Base-by-base conservation (phyloP, 1,140 invertebrate genomes). In the Tetragnatha versicolor region DNA sequence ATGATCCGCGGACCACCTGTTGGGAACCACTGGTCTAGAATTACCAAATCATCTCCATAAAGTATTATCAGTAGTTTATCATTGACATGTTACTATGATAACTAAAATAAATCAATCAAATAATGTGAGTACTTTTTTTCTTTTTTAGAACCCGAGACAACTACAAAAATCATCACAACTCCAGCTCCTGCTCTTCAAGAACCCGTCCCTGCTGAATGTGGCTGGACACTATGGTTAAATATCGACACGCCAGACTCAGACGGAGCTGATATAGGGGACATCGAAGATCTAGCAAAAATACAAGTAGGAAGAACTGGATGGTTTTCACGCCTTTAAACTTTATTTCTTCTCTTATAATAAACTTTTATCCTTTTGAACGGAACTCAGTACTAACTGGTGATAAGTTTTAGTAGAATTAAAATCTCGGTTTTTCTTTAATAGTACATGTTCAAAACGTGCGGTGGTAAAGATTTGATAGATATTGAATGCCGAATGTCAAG, bases 211-310 rank as follows among this genome's bases (percentile, higher is more conserved):
- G 35, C 69, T 3, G 77, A 82, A 63, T 79, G 80, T 58, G 82
- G 83, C 0, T 85, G 84, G 84, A 85, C 84, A 0, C 75, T 80
- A 1, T 85, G 84, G 81, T 27, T 81, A 14, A 82, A 82, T 29
- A 77, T 60, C 3, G 81, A 82, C 25, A 55, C 47, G 17, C 81
- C 81, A 17, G 55, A 73, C 0, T n/a, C 5, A 6, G 33, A 2
- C 12, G 61, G 25, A 45, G 42, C 29, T 25, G 76, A 60, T 20
- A 68, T 63, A 1, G 77, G 77, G 6, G 77, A 79, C 29, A 42
- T 55, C 6, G 78, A 79, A 45, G 58, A 61, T 33, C 29, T 79
- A 25, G 22, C 53, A 6, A 35, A 17, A 25, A 60, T 63, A 72
- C 78, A 79, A 39, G 78, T 79, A 31, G 27, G n/a, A 2, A 47